Evolutionary conservation across 2,797 vertebrate genomes (phyloP).

Genomic region (Phoxinus dragarum): DNA sequence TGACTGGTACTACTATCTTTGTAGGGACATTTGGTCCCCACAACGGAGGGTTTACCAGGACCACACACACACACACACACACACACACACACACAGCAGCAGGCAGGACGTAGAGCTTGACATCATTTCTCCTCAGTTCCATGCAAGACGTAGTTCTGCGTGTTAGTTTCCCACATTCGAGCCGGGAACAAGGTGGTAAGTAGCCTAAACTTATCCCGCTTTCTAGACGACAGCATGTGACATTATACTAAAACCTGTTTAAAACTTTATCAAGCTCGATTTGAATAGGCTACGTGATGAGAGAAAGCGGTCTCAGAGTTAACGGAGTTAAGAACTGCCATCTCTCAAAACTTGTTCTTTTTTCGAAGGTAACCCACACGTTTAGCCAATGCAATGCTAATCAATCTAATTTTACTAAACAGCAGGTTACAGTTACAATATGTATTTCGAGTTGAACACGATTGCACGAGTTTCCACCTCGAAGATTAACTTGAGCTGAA

Average conservation of each 20-base stretch:
- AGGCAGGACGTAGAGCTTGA: constrained; percentile 36
- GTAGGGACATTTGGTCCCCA: background rate
- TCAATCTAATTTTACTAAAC: background rate
- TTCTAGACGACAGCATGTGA: background rate
- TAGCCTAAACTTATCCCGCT: background rate
- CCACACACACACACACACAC: background rate
- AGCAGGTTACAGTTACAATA: background rate
- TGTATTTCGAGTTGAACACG: background rate
- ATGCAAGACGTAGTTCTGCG: background rate
- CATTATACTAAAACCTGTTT: background rate
- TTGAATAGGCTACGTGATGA: background rate
- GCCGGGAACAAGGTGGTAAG: constrained; percentile 46
- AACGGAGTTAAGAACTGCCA: constrained; percentile 12
- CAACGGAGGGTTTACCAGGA: background rate
- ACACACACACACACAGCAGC: constrained; percentile 16
- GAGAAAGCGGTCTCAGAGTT: constrained; percentile 5
- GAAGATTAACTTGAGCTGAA: constrained; percentile 11
- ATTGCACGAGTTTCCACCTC: background rate
- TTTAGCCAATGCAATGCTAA: background rate
- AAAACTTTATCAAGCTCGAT: background rate
- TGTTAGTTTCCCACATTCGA: background rate
- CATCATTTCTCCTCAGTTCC: constrained; percentile 41
- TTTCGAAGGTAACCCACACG: background rate
- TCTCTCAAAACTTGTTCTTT: constrained; percentile 14
- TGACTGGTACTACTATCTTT: background rate